Conservation (phyloP, 1,140 invertebrate genomes). For the Limonius californicus region DNA sequence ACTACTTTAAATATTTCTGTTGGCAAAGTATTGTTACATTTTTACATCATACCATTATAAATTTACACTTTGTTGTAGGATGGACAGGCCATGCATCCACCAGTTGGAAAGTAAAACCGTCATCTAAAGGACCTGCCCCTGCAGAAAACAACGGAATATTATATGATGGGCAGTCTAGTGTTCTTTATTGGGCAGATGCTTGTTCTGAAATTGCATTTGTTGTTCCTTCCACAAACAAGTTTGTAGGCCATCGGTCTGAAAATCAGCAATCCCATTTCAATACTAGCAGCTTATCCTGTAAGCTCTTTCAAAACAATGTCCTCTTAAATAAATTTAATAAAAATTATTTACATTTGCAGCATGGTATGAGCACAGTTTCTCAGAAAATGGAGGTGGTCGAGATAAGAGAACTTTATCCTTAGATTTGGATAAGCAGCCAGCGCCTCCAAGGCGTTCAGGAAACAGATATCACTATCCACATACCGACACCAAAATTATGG, state of each 20-base stretch:
- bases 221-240: conserved; percentile 66
- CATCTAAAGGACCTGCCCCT: conserved; percentile 1
- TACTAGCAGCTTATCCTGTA: conserved; percentile 39
- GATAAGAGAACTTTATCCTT: conserved; percentile 65
- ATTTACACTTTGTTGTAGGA: conserved; percentile 36
- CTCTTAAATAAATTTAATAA: too few species aligned
- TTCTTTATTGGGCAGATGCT: conserved; percentile 96
- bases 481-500: conserved; percentile 79
- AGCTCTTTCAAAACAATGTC: conserved; percentile 20
- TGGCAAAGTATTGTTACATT: too few species aligned
- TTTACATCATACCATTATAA: background rate
- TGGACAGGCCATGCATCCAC: conserved; percentile 86
- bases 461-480: conserved; percentile 52
- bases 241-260: conserved; percentile 20
- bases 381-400: conserved; percentile 33
- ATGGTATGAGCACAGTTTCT: conserved; percentile 59
- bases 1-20: too few species aligned
- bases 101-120: conserved; percentile 59
- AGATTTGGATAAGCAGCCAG: conserved; percentile 63
- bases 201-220: conserved; percentile 92
- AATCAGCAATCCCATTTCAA: conserved; percentile 33
- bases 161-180: conserved; percentile 64
- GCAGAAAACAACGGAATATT: conserved; percentile 54
- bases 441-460: conserved; percentile 46
- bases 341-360: conserved; percentile 35